Evolutionary conservation across 2,888 invertebrate species (phyloP).

Genomic region (Anaspis maculata): DNA sequence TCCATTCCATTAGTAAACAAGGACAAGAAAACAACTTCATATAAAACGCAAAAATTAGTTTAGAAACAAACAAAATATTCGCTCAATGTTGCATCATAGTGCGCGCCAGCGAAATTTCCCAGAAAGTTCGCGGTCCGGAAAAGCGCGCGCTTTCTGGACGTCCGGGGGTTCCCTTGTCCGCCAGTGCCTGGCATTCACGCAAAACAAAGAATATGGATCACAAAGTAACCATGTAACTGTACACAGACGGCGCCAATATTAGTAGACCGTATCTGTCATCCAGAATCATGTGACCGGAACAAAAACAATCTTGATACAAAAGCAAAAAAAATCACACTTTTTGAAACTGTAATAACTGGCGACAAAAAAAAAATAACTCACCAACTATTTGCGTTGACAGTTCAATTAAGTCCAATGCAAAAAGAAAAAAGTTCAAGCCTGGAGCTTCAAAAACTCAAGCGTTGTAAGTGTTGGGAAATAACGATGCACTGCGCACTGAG

Average conservation of each 20-base stretch:
- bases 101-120: not conserved
- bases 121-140: not conserved
- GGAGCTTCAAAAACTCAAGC: not conserved
- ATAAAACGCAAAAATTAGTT: not conserved
- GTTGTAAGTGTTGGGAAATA: not conserved
- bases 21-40: constrained; percentile 1
- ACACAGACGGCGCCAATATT: constrained; percentile 26
- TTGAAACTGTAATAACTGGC: too few species aligned
- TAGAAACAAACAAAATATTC: not conserved
- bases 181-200: not conserved
- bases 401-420: too few species aligned
- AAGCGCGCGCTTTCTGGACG: constrained; percentile 1
- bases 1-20: not conserved
- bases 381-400: constrained; percentile 9
- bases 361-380: constrained; percentile 11
- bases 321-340: too few species aligned
- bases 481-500: constrained; percentile 4
- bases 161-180: not conserved
- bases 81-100: not conserved
- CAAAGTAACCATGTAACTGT: constrained; percentile 26
- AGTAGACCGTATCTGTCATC: constrained; percentile 31
- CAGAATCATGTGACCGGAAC: constrained; percentile 14
- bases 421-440: too few species aligned
- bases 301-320: too few species aligned
- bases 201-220: constrained; percentile 12